Conservation (phyloP, 2,797 vertebrate genomes). For the Acrocephalus scirpaceus region DNA sequence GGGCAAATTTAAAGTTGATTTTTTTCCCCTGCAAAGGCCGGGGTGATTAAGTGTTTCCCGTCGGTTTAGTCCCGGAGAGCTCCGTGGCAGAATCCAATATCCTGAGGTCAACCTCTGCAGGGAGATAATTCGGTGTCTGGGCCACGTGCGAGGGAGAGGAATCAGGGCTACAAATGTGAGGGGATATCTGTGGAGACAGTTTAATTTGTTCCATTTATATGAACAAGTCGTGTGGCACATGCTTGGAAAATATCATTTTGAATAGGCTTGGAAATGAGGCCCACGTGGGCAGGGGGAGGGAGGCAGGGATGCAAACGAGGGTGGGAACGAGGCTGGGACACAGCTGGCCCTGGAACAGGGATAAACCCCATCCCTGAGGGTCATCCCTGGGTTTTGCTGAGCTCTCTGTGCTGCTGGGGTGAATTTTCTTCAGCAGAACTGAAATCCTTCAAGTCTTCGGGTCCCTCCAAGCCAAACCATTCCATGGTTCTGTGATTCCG, state of each 20-base stretch:
- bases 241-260: constrained; percentile 77
- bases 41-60: constrained; percentile 89
- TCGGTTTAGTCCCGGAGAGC: constrained; percentile 77
- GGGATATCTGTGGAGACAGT: constrained; percentile 82
- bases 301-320: constrained; percentile 3
- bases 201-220: constrained; percentile 86
- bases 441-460: rapidly evolving
- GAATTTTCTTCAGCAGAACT: not conserved
- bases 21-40: constrained; percentile 81
- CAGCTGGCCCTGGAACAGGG: not conserved
- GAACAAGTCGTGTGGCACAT: constrained; percentile 82
- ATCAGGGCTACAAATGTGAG: constrained; percentile 81
- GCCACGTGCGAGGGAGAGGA: constrained; percentile 80
- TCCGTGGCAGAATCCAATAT: constrained; percentile 86
- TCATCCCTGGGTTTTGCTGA: not conserved
- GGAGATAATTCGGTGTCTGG: constrained; percentile 85
- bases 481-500: rapidly evolving
- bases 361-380: not conserved
- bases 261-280: constrained; percentile 66
- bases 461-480: not conserved
- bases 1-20: constrained; percentile 91
- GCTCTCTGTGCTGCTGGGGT: not conserved
- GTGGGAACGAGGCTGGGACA: not conserved
- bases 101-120: constrained; percentile 86
- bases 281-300: constrained; percentile 65